Conservation (phyloP, 1,140 invertebrate genomes). For the Phymastichus coffea region DNA sequence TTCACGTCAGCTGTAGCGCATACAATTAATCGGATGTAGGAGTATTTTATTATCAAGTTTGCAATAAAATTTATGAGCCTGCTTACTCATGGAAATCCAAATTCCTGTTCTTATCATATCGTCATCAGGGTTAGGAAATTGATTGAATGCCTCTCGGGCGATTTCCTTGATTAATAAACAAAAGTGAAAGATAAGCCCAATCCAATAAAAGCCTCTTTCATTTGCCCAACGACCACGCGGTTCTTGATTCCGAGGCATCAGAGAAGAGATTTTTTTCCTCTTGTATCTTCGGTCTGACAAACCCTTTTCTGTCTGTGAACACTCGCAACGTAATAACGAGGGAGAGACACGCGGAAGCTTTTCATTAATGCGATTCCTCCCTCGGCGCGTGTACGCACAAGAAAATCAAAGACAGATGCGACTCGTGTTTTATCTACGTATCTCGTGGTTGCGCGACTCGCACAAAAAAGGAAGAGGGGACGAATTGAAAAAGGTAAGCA, state of each 20-base stretch:
- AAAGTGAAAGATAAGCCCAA: too few species aligned
- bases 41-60: too few species aligned
- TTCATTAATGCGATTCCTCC: conserved; percentile 8
- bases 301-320: background rate
- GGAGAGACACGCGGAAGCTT: background rate
- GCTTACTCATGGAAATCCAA: too few species aligned
- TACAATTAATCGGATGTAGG: too few species aligned
- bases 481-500: background rate
- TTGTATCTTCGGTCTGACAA: background rate
- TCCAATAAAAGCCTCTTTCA: background rate
- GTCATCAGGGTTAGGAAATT: too few species aligned
- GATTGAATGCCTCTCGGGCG: too few species aligned
- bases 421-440: conserved; percentile 23
- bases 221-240: background rate
- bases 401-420: conserved; percentile 22
- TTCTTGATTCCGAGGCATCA: background rate
- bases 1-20: too few species aligned
- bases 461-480: background rate
- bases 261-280: background rate
- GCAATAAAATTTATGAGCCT: too few species aligned
- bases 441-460: conserved; percentile 5
- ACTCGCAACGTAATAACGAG: conserved; percentile 3
- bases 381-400: background rate
- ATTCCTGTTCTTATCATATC: too few species aligned
- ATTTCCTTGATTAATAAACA: too few species aligned